These are phyloP conservation scores for Atta texana DNA, from an alignment of 1,140 invertebrate species.

Conservation along the genomic window DNA sequence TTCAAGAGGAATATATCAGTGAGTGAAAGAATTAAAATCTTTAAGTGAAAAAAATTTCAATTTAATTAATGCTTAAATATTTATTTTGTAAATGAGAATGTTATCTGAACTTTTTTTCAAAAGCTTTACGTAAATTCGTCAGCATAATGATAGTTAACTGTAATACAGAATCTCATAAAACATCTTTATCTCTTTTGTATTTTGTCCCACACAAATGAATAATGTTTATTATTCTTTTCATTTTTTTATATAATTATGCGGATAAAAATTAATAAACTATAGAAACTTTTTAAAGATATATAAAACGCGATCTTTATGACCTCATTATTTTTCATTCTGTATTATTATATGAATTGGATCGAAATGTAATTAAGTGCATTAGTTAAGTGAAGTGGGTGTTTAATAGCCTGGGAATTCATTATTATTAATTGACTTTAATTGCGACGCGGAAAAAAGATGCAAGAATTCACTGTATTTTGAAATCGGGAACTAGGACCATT, in stretches of 20 bases:
- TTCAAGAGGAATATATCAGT: not conserved
- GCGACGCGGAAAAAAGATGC: conserved; percentile 8
- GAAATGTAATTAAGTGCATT: conserved; percentile 37
- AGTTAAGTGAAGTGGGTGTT: not conserved
- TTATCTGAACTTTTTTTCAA: not conserved
- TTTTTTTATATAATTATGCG: not conserved
- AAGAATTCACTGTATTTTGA: not conserved
- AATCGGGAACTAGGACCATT: not conserved
- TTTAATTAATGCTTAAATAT: conserved; percentile 2
- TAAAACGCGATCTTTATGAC: not conserved
- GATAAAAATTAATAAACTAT: not conserved
- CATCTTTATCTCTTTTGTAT: not conserved
- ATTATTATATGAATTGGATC: not conserved
- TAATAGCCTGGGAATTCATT: not conserved
- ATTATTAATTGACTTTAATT: conserved; percentile 57
- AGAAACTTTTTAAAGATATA: not conserved
- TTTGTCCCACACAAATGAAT: not conserved
- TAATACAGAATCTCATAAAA: not conserved
- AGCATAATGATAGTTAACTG: not conserved
- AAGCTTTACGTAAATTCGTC: not conserved
- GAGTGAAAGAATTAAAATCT: not conserved
- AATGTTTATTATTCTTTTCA: conserved; percentile 4
- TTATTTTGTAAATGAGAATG: not conserved
- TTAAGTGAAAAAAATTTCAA: not conserved
- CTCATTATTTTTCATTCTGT: not conserved